A percentile compares a stretch with the other conserved stretches of the same genome.
These are phyloP conservation scores for Phataginus tetradactyla DNA, from an alignment of 2,797 vertebrate genomes.

Conservation along the genomic window DNA sequence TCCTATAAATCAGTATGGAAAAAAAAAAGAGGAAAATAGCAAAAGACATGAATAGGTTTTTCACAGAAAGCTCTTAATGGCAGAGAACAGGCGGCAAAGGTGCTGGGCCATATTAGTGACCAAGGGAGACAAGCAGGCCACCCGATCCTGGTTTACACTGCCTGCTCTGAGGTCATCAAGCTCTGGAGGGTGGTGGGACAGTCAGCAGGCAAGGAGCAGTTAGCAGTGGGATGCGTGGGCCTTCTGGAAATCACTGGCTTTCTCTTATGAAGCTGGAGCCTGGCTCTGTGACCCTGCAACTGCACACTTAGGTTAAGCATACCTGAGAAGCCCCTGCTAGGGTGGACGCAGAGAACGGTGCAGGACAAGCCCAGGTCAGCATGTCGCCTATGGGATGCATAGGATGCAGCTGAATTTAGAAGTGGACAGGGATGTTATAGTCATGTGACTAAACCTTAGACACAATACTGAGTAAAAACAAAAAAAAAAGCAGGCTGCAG, in stretches of 20 bases:
- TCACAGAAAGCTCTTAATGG: neutral
- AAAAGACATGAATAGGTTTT: neutral
- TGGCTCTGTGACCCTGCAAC: neutral
- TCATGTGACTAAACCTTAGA: neutral
- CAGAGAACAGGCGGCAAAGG: neutral
- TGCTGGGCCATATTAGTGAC: neutral
- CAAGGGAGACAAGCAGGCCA: accelerated
- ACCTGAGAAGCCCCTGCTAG: neutral
- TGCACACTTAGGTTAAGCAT: neutral
- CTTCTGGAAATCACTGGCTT: neutral
- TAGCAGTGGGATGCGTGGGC: neutral
- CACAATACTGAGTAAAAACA: neutral
- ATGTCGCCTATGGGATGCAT: accelerated
- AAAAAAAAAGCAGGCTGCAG: too few relatives aligned
- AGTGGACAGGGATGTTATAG: too few relatives aligned
- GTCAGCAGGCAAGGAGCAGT: neutral
- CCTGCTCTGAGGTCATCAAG: too few relatives aligned
- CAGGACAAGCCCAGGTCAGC: too few relatives aligned
- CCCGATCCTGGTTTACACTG: neutral
- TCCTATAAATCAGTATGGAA: neutral
- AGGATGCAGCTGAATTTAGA: accelerated
- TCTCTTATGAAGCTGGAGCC: neutral
- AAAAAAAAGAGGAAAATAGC: neutral
- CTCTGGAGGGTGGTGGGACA: too few relatives aligned
- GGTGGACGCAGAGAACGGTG: too few relatives aligned